Base-by-base conservation (phyloP, 2,797 vertebrate species). In the Pampus argenteus region DNA sequence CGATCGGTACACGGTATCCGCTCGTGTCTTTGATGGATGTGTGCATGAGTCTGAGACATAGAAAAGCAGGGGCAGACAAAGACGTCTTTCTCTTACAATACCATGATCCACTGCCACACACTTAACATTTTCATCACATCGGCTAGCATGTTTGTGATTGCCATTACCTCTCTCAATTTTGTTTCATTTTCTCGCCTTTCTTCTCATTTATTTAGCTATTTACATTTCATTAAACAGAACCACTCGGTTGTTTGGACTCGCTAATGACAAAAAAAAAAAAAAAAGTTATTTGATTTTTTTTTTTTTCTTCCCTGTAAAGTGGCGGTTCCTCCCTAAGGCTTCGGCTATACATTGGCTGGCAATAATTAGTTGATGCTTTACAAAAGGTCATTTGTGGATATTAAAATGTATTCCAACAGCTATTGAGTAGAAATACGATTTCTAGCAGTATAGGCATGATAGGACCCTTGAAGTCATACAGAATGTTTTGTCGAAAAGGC, bases 371-470 rank as follows among this genome's bases (percentile, higher is more conserved):
- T 66, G 75, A 66, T 71, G 57, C 72, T 74, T 71, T 57, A 54
- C 74, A 36, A 54, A 54, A 76, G 67, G 74, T 67, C 45, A 79
- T 84, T 81, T 81, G 66, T 44, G 54, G 22, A 4, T n/a, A n/a
- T n/a, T n/a, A 50, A 67, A 75, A 82, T 72, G 67, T 51, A 81
- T 73, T 76, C 62, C 52, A 52, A 63, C 26, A 68, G 62, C 45
- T 49, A 42, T 78, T 70, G 71, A 74, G 83, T 40, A 49, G 55
- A 40, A 64, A 45, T 44, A 54, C 54, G 49, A 61, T 62, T 57
- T 82, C 5, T 40, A 23, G 49, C 36, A 75, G 52, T 22, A 4
- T 50, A 69, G 76, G 87, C 90, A 90, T 88, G 87, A 90, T 88
- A 86, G 88, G 86, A 85, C 88, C 87, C 84, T 81, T 31, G 3